Evolutionary conservation across 1,140 invertebrate genomes (phyloP).

Genomic region (Papilio polyxenes): DNA sequence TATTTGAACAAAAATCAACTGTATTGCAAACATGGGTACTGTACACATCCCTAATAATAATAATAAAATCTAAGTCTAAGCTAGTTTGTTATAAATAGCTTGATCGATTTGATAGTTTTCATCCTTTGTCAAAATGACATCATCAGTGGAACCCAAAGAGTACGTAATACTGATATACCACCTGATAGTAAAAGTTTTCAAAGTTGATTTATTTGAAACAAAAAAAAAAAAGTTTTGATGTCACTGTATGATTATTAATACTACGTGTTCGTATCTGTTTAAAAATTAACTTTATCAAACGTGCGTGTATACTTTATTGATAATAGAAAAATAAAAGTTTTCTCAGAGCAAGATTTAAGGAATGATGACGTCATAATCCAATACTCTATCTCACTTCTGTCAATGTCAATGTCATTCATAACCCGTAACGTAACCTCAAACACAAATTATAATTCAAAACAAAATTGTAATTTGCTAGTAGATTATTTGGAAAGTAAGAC

Average conservation of each 20-base stretch:
- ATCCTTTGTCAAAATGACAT: neutral
- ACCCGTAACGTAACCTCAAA: neutral
- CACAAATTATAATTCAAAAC: neutral
- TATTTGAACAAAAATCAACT: neutral
- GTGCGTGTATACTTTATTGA: neutral
- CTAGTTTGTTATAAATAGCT: neutral
- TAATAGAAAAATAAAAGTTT: neutral
- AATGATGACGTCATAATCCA: too few relatives aligned
- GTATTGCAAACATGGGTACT: neutral
- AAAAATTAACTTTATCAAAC: too few relatives aligned
- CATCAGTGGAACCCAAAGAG: neutral
- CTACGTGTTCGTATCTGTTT: too few relatives aligned
- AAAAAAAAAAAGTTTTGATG: neutral
- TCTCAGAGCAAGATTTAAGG: neutral
- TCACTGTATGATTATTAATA: neutral
- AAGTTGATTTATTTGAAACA: too few relatives aligned
- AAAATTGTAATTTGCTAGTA: constrained; percentile 11
- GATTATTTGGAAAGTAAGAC: neutral
- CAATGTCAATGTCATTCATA: neutral
- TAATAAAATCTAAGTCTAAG: constrained; percentile 17
- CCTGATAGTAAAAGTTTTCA: too few relatives aligned
- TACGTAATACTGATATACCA: neutral
- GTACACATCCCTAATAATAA: constrained; percentile 22
- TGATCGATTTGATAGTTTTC: neutral
- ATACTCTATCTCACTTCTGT: neutral